phyloP scores from a whole-genome alignment of 2,113 vertebrate genomes.

The Protobothrops flavoviridis region DNA sequence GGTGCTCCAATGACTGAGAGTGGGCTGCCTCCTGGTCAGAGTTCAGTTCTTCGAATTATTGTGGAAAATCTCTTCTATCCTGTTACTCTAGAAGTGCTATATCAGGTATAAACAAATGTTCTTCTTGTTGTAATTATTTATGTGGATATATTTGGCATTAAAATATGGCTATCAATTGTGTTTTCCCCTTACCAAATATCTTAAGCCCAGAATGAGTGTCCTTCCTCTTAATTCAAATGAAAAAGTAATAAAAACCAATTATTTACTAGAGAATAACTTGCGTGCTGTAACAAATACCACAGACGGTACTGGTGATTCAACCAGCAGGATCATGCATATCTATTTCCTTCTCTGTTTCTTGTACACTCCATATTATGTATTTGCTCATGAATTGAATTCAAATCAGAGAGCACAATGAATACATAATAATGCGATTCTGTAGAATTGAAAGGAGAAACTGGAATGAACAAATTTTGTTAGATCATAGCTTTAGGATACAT shows the following conservation, averaged over 20 bases:
- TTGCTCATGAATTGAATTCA: background rate
- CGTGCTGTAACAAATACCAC: background rate
- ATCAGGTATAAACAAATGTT: conserved; percentile 73
- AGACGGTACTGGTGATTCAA: background rate
- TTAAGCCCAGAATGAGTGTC: background rate
- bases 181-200: background rate
- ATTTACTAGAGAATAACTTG: background rate
- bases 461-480: background rate
- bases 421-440: background rate
- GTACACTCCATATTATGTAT: background rate
- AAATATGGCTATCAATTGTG: background rate
- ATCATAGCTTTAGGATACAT: background rate
- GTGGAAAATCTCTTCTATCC: conserved; percentile 80
- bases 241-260: background rate
- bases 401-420: background rate
- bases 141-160: background rate
- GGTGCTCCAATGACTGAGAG: conserved; percentile 54
- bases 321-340: background rate
- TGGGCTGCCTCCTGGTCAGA: conserved; percentile 55
- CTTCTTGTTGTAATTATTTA: background rate
- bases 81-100: conserved; percentile 78
- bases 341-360: background rate
- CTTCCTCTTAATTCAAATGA: background rate
- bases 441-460: background rate
- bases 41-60: conserved; percentile 79